A percentile compares a stretch with the other conserved stretches of the same genome.
Conservation (phyloP, 2,888 invertebrate species). For the Prosopocoilus inquinatus region DNA sequence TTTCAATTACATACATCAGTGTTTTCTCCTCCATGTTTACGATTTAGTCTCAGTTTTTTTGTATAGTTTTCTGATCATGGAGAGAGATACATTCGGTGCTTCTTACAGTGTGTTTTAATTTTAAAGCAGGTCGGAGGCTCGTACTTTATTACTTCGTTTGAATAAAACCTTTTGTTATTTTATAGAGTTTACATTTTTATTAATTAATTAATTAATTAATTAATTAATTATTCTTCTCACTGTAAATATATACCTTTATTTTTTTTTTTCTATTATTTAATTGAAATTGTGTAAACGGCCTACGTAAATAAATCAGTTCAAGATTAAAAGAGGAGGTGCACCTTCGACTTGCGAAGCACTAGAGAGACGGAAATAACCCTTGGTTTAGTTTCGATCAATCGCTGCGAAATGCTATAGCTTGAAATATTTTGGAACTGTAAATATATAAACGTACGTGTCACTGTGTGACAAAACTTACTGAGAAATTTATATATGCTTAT, state of each 20-base stretch:
- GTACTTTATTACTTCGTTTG: no score
- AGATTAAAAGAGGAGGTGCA: slow-evolving; percentile 4
- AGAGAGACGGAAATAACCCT: not conserved
- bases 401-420: slow-evolving; percentile 11
- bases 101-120: no score
- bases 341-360: not conserved
- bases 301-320: not conserved
- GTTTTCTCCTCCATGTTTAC: not conserved
- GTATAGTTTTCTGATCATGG: not conserved
- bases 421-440: slow-evolving; percentile 22
- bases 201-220: not conserved
- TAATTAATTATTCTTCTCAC: not conserved
- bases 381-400: not conserved
- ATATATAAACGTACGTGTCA: slow-evolving; percentile 22
- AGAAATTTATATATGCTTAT: slow-evolving; percentile 23
- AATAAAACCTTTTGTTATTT: no score
- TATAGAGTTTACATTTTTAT: not conserved
- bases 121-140: no score
- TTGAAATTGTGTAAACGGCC: not conserved
- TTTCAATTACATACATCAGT: not conserved
- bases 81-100: no score
- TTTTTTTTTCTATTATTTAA: no score
- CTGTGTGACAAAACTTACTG: slow-evolving; percentile 22
- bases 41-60: not conserved
- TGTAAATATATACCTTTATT: not conserved